Percentiles rank a stretch among this genome's conserved stretches.
These are phyloP conservation scores for Ypsolopha scabrella DNA, from an alignment of 2,888 invertebrate genomes.

Conservation along the genomic window DNA sequence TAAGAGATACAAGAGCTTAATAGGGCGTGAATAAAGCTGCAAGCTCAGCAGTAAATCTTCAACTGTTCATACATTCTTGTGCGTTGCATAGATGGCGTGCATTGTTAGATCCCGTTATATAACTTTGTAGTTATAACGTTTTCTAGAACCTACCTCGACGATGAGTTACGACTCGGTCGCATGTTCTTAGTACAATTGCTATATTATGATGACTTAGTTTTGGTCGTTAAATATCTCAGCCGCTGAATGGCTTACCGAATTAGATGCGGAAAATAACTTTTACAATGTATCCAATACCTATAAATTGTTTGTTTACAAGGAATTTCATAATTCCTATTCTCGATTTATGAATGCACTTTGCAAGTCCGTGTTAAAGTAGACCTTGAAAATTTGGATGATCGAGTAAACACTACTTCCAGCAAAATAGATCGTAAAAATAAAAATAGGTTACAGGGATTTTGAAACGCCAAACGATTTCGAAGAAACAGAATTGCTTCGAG, in stretches of 20 bases:
- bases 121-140: conserved; percentile 18
- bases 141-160: conserved; percentile 17
- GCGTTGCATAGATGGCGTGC: conserved; percentile 15
- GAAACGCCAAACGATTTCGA: no score
- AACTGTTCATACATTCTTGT: conserved; percentile 19
- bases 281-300: not conserved
- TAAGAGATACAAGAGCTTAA: conserved; percentile 43
- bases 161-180: conserved; percentile 18
- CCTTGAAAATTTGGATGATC: no score
- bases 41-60: conserved; percentile 20
- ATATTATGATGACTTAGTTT: conserved; percentile 1
- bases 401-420: no score
- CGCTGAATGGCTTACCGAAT: not conserved
- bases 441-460: no score
- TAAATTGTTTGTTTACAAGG: no score
- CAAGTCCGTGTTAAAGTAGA: no score
- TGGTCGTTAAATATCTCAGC: not conserved
- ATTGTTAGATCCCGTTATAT: conserved; percentile 21
- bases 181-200: conserved; percentile 13
- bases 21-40: conserved; percentile 32
- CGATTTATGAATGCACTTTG: no score
- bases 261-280: not conserved
- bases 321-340: no score
- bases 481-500: no score
- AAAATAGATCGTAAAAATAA: no score